phyloP scores from a whole-genome alignment of 1,140 invertebrate species.

The Acromyrmex charruanus region DNA sequence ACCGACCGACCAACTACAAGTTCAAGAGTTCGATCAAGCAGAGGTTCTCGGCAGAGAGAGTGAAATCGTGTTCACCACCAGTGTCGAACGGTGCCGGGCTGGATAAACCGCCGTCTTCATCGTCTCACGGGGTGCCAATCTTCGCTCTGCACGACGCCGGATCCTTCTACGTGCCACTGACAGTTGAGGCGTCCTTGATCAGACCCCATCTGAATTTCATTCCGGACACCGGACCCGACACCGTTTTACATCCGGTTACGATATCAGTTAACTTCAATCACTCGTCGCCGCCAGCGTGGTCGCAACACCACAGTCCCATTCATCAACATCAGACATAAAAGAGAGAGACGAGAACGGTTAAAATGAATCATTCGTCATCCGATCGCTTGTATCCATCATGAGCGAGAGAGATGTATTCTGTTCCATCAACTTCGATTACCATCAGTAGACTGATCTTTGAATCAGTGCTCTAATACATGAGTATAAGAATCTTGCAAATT shows the following conservation, averaged over 20 bases:
- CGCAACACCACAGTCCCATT: constrained; percentile 80
- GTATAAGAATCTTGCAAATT: neutral
- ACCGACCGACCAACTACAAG: constrained; percentile 91
- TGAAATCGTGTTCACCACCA: constrained; percentile 83
- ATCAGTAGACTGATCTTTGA: neutral
- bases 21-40: constrained; percentile 98
- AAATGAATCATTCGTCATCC: neutral
- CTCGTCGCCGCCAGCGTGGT: constrained; percentile 78
- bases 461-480: neutral
- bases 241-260: constrained; percentile 95
- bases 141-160: constrained; percentile 94
- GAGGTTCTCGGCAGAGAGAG: constrained; percentile 89
- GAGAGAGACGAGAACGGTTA: too few relatives aligned
- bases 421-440: neutral
- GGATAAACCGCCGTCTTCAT: constrained; percentile 76
- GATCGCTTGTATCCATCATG: constrained; percentile 7
- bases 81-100: constrained; percentile 53
- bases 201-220: constrained; percentile 89
- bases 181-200: constrained; percentile 93
- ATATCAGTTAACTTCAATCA: constrained; percentile 94
- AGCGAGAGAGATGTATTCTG: neutral
- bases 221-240: constrained; percentile 87
- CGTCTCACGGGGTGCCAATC: constrained; percentile 89
- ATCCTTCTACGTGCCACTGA: constrained; percentile 96
- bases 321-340: constrained; percentile 77